A percentile compares a stretch with the other conserved stretches of the same genome.
These are phyloP conservation scores for Nematolebias whitei DNA, from an alignment of 2,113 vertebrate genomes.

Conservation along the genomic window DNA sequence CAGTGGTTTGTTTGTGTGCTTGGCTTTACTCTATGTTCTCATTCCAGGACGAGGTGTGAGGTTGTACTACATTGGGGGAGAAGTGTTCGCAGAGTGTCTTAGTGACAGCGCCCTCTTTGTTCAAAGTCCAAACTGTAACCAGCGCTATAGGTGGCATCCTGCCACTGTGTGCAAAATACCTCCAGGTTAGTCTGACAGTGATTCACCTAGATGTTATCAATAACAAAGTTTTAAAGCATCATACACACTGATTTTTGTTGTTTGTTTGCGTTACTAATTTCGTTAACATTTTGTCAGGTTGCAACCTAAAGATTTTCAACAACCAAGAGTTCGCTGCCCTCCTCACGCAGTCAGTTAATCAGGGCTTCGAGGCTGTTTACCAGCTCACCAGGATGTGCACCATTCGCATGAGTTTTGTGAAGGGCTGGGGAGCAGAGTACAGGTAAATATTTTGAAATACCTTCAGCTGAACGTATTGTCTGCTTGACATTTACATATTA, in stretches of 20 bases:
- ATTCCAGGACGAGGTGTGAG: conserved; percentile 90
- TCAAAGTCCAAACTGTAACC: conserved; percentile 99
- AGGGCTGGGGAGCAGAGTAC: conserved; percentile 77
- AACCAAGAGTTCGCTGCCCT: conserved; percentile 77
- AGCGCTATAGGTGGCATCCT: conserved; percentile 98
- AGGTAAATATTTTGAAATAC: conserved; percentile 54
- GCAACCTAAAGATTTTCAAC: conserved; percentile 77
- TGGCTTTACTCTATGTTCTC: conserved; percentile 8
- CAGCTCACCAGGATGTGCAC: conserved; percentile 78
- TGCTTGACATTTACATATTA: background rate
- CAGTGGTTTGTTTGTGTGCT: background rate
- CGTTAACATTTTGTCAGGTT: conserved; percentile 51
- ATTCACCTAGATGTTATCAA: conserved; percentile 2
- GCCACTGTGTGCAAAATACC: conserved; percentile 99
- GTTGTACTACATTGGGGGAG: conserved; percentile 97
- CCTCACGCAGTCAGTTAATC: conserved; percentile 75
- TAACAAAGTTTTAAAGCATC: background rate
- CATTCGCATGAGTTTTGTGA: conserved; percentile 78
- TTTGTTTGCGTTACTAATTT: conserved; percentile 1
- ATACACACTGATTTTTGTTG: background rate
- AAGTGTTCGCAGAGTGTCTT: conserved; percentile 98
- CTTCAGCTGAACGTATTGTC: background rate
- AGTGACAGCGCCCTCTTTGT: conserved; percentile 99
- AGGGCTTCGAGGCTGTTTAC: conserved; percentile 77
- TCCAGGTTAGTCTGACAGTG: conserved; percentile 87